phyloP scores from a whole-genome alignment of 2,113 vertebrate species.

The Mobula hypostoma region DNA sequence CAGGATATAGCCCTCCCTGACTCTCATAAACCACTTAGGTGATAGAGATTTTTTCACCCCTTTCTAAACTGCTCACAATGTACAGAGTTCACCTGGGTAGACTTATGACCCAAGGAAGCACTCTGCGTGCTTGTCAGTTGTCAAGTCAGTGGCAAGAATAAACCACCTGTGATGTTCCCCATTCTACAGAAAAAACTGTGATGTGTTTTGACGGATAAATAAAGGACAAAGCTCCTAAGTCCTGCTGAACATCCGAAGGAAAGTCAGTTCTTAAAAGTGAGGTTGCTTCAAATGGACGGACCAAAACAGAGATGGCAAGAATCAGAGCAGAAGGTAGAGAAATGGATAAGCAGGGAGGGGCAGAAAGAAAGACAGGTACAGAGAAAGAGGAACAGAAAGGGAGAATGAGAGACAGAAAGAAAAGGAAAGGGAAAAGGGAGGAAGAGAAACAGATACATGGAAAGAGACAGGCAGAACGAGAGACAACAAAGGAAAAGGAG shows the following conservation, averaged over 20 bases:
- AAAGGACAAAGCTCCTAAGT: too few species aligned
- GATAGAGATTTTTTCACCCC: neutral
- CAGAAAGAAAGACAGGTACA: neutral
- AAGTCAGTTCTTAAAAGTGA: neutral
- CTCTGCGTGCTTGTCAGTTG: neutral
- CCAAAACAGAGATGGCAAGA: neutral
- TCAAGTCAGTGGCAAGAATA: neutral
- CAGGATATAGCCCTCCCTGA: neutral
- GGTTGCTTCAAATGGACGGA: neutral
- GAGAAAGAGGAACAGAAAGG: neutral
- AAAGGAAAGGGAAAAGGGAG: neutral
- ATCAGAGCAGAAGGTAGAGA: neutral
- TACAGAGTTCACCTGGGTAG: neutral
- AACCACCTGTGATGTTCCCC: neutral
- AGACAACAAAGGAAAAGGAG: neutral
- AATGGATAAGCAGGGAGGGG: neutral
- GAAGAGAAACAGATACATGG: neutral
- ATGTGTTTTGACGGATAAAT: neutral
- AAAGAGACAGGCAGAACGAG: neutral
- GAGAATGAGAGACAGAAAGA: too few species aligned
- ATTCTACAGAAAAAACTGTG: neutral
- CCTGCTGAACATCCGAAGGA: neutral
- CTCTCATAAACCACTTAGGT: neutral
- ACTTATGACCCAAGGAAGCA: neutral
- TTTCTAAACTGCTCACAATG: neutral